Conservation (phyloP, 2,797 vertebrate species). For the Rhinogobio ventralis region DNA sequence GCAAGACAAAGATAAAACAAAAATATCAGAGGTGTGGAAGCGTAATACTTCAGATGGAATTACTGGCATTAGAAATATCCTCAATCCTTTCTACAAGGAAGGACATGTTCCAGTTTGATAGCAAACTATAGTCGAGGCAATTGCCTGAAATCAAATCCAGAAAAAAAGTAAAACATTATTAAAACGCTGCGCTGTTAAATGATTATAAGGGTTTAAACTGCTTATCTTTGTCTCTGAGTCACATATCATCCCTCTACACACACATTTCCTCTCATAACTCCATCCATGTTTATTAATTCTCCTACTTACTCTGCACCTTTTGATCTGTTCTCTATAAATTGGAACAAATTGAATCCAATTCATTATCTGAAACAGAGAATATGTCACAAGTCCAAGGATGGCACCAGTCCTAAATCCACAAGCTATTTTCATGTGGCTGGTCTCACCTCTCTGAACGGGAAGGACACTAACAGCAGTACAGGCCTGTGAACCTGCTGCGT, state of each 20-base stretch:
- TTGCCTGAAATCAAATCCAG: conserved; percentile 32
- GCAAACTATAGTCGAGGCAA: conserved; percentile 8
- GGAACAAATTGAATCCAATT: conserved; percentile 48
- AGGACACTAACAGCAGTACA: conserved; percentile 44
- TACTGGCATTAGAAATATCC: conserved; percentile 24
- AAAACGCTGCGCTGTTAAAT: conserved; percentile 26
- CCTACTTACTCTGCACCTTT: conserved; percentile 32
- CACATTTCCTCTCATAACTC: conserved; percentile 19
- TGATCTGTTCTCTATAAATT: conserved; percentile 43
- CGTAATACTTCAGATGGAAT: conserved; percentile 14
- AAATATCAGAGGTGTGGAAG: not conserved
- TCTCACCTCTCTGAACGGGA: conserved; percentile 29
- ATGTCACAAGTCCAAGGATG: conserved; percentile 44
- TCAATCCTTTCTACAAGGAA: conserved; percentile 8
- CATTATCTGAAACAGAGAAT: conserved; percentile 45
- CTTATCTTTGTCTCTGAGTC: conserved; percentile 42
- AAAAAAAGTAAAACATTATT: conserved; percentile 26
- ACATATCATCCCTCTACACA: conserved; percentile 18
- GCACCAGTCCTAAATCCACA: conserved; percentile 50
- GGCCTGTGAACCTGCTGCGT: conserved; percentile 46
- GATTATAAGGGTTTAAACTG: conserved; percentile 37
- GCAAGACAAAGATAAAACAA: not conserved
- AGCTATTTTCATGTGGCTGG: conserved; percentile 48
- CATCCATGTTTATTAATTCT: conserved; percentile 40
- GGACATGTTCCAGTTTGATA: conserved; percentile 24